These are phyloP conservation scores for Mechanitis messenoides DNA, from an alignment of 2,888 invertebrate genomes.

Conservation along the genomic window DNA sequence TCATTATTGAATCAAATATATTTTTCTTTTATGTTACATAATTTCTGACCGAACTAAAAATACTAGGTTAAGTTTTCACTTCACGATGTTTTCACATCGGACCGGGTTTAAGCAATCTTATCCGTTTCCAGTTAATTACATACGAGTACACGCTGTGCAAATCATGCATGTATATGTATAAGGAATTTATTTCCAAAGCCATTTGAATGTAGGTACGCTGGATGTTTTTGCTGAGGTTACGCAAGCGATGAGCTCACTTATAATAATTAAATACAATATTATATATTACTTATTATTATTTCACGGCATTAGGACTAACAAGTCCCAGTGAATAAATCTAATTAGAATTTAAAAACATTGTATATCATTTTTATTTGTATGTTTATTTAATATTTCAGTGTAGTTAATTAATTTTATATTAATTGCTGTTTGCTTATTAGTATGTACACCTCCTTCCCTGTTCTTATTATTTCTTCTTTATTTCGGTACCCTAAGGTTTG, in stretches of 20 bases:
- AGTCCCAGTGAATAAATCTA: constrained; percentile 14
- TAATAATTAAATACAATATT: constrained; percentile 34
- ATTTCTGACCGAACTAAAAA: constrained; percentile 20
- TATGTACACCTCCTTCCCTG: too few relatives aligned
- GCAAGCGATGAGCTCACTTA: constrained; percentile 47
- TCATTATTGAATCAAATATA: background rate
- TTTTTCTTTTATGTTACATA: constrained; percentile 9
- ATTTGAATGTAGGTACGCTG: constrained; percentile 26
- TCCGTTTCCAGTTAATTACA: constrained; percentile 28
- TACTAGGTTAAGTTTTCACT: constrained; percentile 23
- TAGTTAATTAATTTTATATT: too few relatives aligned
- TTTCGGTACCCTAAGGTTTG: too few relatives aligned
- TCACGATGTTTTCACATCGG: constrained; percentile 16
- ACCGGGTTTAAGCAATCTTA: constrained; percentile 26
- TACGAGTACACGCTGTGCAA: constrained; percentile 21
- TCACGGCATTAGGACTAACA: constrained; percentile 19
- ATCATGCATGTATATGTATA: constrained; percentile 20
- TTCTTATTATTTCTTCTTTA: too few relatives aligned
- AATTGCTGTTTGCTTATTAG: too few relatives aligned
- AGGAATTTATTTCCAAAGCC: constrained; percentile 28
- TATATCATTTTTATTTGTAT: too few relatives aligned
- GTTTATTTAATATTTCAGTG: too few relatives aligned
- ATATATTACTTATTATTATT: constrained; percentile 20
- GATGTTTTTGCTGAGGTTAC: constrained; percentile 44
- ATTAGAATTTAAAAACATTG: constrained; percentile 5